Evolutionary conservation across 2,113 vertebrate genomes (phyloP).

Genomic region (Ornithorhynchus anatinus): DNA sequence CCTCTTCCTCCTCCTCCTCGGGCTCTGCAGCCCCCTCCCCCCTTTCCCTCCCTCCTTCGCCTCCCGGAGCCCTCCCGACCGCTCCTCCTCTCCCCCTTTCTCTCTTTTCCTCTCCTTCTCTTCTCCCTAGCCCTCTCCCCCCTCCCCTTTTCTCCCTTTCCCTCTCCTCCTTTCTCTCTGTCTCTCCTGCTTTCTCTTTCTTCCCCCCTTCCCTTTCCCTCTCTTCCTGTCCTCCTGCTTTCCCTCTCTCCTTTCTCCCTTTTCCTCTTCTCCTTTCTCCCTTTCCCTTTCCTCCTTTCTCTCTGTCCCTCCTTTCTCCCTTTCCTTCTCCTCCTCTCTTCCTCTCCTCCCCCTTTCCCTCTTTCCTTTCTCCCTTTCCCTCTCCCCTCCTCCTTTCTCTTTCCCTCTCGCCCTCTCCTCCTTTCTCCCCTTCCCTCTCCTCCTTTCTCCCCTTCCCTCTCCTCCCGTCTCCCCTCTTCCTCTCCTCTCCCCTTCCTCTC

Average conservation of each 20-base stretch:
- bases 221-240: neutral
- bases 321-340: too few species aligned
- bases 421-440: neutral
- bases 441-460: slow-evolving; percentile 1
- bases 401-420: neutral
- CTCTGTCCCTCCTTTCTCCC: too few species aligned
- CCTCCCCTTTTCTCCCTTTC: neutral
- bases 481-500: slow-evolving; percentile 4
- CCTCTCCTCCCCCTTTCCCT: neutral
- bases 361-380: neutral
- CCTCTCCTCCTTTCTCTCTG: neutral
- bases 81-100: neutral
- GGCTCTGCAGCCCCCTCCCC: neutral
- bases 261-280: too few species aligned
- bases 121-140: neutral
- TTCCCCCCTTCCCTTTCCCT: too few species aligned
- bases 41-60: neutral
- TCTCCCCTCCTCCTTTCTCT: neutral
- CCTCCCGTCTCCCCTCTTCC: slow-evolving; percentile 4
- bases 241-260: too few species aligned
- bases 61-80: neutral
- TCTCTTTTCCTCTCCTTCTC: neutral
- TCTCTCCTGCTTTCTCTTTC: neutral
- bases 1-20: neutral
- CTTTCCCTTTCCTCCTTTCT: too few species aligned